These are phyloP conservation scores for Smutsia gigantea DNA, from an alignment of 2,797 vertebrate genomes.

Conservation along the genomic window DNA sequence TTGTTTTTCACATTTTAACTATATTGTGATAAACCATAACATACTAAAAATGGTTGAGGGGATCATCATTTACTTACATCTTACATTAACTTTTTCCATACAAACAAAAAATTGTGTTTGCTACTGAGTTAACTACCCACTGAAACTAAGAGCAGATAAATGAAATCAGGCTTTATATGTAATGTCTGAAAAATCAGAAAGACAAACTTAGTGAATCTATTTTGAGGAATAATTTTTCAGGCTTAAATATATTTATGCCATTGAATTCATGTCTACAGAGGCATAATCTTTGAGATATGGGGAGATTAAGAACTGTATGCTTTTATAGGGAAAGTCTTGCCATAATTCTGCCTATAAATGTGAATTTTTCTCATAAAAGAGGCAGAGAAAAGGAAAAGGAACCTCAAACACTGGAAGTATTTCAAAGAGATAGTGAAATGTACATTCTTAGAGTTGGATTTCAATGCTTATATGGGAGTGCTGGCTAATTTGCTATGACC, in stretches of 20 bases:
- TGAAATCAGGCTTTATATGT: background rate
- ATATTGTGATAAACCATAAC: background rate
- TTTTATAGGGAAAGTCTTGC: background rate
- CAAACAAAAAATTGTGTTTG: background rate
- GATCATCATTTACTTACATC: background rate
- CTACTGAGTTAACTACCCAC: background rate
- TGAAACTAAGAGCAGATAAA: background rate
- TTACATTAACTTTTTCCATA: background rate
- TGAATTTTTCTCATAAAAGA: background rate
- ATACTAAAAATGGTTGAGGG: background rate
- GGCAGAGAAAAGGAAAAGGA: background rate
- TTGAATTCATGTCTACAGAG: background rate
- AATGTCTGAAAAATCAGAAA: background rate
- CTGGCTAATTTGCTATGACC: background rate
- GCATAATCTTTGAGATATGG: background rate
- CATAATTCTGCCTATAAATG: background rate
- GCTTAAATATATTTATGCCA: background rate
- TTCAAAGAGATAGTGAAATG: background rate
- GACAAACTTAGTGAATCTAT: background rate
- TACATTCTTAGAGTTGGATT: background rate
- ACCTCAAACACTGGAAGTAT: background rate
- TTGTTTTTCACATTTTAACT: background rate
- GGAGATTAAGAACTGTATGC: background rate
- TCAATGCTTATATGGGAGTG: background rate
- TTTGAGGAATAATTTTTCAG: background rate